Conservation (phyloP, 2,888 invertebrate species). For the Drosophila emarginata region DNA sequence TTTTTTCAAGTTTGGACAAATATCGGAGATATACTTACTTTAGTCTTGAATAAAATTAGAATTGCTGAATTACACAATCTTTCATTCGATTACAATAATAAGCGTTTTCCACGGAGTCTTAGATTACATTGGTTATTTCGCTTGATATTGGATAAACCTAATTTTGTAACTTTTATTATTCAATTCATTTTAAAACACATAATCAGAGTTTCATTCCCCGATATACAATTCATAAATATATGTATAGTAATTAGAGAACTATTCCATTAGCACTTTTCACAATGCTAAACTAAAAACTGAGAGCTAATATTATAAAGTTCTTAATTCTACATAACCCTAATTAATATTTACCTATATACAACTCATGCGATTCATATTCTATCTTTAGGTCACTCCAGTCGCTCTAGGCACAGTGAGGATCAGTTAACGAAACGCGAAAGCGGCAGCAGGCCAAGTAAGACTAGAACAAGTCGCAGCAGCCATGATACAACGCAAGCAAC, state of each 20-base stretch:
- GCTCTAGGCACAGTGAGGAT: conserved; percentile 66
- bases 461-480: conserved; percentile 44
- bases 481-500: conserved; percentile 39
- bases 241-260: too few relatives aligned
- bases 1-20: too few relatives aligned
- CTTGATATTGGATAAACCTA: background rate
- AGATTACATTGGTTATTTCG: background rate
- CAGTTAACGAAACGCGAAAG: conserved; percentile 28
- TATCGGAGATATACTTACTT: too few relatives aligned
- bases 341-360: background rate
- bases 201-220: background rate
- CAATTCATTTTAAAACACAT: background rate
- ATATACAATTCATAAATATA: background rate
- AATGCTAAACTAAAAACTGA: conserved; percentile 7
- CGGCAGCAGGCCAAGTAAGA: conserved; percentile 42
- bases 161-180: too few relatives aligned
- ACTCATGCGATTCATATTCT: background rate
- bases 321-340: background rate
- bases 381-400: conserved; percentile 79
- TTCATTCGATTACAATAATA: too few relatives aligned
- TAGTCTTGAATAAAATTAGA: too few relatives aligned
- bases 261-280: conserved; percentile 4
- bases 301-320: background rate
- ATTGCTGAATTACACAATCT: too few relatives aligned
- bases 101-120: too few relatives aligned